phyloP scores from a whole-genome alignment of 2,113 vertebrate genomes.

The Cyanoramphus novaezelandiae region DNA sequence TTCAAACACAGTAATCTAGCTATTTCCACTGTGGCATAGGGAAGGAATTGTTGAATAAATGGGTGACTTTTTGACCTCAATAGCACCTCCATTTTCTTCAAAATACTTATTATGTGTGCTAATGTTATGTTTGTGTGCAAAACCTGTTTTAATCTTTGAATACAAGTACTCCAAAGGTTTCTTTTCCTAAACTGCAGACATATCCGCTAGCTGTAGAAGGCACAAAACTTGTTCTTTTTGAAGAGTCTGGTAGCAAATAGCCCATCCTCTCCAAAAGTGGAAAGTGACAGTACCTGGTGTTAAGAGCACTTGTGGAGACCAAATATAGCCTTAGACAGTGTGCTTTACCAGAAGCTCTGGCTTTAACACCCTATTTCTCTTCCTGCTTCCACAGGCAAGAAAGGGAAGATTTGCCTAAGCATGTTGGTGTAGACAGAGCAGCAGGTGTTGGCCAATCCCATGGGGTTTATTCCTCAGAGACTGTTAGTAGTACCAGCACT shows the following conservation, averaged over 20 bases:
- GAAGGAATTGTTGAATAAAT: not conserved
- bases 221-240: not conserved
- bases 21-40: not conserved
- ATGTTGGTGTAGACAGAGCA: not conserved
- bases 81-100: not conserved
- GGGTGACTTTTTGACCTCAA: not conserved
- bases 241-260: not conserved
- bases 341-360: not conserved
- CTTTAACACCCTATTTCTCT: not conserved
- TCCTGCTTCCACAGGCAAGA: not conserved
- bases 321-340: not conserved
- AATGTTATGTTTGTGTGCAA: not conserved
- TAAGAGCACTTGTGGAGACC: not conserved
- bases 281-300: not conserved
- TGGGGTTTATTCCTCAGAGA: not conserved
- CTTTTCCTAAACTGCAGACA: not conserved
- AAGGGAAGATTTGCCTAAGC: not conserved
- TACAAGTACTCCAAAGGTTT: not conserved
- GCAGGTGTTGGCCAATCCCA: no score
- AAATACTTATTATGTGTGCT: not conserved
- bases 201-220: not conserved
- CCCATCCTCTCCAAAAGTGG: fast-evolving
- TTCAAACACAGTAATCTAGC: not conserved
- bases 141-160: not conserved
- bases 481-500: not conserved